Evolutionary conservation across 2,113 vertebrate genomes (phyloP).

Genomic region (Polypterus bichir): DNA sequence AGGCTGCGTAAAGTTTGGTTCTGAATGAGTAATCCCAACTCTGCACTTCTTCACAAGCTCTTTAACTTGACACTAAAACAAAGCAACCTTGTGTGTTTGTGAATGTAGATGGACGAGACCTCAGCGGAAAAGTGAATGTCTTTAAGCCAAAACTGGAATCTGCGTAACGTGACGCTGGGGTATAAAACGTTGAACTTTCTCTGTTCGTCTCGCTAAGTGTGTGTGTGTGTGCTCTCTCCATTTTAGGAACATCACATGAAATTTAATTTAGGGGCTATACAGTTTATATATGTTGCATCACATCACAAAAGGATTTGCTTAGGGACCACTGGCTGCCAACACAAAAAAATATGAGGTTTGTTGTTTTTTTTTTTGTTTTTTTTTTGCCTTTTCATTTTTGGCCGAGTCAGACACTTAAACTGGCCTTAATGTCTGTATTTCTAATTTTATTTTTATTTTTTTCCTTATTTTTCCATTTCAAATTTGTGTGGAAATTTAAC

Average conservation of each 20-base stretch:
- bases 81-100: slow-evolving; percentile 2
- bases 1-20: too few species aligned
- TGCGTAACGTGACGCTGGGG: slow-evolving; percentile 7
- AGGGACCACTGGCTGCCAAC: slow-evolving; percentile 59
- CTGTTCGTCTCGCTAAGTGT: too few species aligned
- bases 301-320: slow-evolving; percentile 24
- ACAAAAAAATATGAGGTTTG: slow-evolving; percentile 4
- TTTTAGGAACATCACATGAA: too few species aligned
- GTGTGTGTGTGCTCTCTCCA: too few species aligned
- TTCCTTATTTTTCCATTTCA: slow-evolving; percentile 9
- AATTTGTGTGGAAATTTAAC: slow-evolving; percentile 15
- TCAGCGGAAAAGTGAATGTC: too few species aligned
- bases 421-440: slow-evolving; percentile 2
- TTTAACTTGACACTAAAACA: neutral
- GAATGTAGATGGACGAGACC: neutral
- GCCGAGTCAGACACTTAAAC: slow-evolving; percentile 7
- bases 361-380: too few species aligned
- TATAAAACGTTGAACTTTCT: too few species aligned
- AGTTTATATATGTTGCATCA: too few species aligned
- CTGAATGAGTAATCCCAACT: too few species aligned
- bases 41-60: too few species aligned
- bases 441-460: slow-evolving; percentile 10
- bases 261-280: too few species aligned
- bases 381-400: neutral
- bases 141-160: slow-evolving; percentile 61